These are phyloP conservation scores for Megastigmus dorsalis DNA, from an alignment of 2,888 invertebrate species.

Conservation along the genomic window DNA sequence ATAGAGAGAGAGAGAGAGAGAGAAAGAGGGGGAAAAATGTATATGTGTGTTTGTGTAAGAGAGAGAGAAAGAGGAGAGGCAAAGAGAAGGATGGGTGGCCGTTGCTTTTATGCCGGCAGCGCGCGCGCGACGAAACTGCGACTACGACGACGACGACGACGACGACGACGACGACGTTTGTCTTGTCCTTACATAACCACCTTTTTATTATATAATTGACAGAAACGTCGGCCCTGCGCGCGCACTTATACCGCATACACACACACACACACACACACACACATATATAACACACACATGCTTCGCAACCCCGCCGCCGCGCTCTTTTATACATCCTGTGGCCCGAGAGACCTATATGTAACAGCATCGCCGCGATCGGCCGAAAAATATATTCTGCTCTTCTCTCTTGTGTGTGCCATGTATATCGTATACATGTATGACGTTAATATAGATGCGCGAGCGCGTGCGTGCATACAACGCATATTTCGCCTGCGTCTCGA, in stretches of 20 bases:
- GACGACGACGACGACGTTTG: constrained; percentile 64
- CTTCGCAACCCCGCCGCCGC: constrained; percentile 9
- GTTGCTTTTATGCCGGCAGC: constrained; percentile 34
- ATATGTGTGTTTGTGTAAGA: too few relatives aligned
- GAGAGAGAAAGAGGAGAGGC: neutral
- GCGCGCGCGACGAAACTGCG: constrained; percentile 24
- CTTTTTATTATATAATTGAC: constrained; percentile 73
- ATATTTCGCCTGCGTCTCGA: too few relatives aligned
- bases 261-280: neutral
- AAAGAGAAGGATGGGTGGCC: too few relatives aligned
- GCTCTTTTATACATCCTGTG: too few relatives aligned
- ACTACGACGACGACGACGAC: constrained; percentile 12
- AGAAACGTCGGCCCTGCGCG: constrained; percentile 65
- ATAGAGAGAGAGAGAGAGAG: neutral
- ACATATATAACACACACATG: neutral
- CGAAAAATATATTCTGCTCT: too few relatives aligned
- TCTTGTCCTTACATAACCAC: constrained; percentile 70
- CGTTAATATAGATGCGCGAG: too few relatives aligned
- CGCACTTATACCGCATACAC: neutral
- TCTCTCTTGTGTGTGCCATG: too few relatives aligned
- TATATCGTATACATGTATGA: too few relatives aligned
- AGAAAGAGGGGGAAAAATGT: too few relatives aligned
- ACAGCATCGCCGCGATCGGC: too few relatives aligned
- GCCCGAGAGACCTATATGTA: too few relatives aligned
- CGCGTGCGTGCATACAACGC: too few relatives aligned